These are phyloP conservation scores for Spea bombifrons DNA, from an alignment of 2,113 vertebrate species.

Conservation along the genomic window DNA sequence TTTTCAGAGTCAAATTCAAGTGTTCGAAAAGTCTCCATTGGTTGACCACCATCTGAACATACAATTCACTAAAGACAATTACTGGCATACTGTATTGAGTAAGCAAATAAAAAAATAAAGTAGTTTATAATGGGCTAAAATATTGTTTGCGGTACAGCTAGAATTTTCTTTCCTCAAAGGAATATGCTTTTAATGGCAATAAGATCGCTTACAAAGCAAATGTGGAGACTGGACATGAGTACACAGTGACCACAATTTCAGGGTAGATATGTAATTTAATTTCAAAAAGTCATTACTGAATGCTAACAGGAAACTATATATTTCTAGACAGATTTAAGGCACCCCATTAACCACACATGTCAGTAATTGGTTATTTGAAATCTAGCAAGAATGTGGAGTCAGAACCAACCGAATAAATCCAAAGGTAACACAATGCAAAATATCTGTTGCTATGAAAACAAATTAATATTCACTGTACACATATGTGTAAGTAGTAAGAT, in stretches of 20 bases:
- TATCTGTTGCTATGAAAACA: too few relatives aligned
- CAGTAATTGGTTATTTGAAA: too few relatives aligned
- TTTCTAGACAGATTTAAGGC: too few relatives aligned
- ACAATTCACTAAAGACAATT: background rate
- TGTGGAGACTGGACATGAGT: slow-evolving; percentile 60
- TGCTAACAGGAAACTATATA: too few relatives aligned
- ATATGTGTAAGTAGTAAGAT: too few relatives aligned
- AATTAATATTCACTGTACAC: too few relatives aligned
- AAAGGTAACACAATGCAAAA: too few relatives aligned
- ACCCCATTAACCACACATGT: too few relatives aligned
- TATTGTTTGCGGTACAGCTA: slow-evolving; percentile 51
- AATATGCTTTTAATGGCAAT: slow-evolving; percentile 50
- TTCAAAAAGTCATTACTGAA: too few relatives aligned
- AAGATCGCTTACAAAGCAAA: slow-evolving; percentile 66
- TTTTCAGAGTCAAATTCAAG: too few relatives aligned
- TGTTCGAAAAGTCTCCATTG: slow-evolving; percentile 6
- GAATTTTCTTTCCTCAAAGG: slow-evolving; percentile 52
- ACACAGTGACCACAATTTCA: slow-evolving; percentile 67
- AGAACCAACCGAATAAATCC: too few relatives aligned
- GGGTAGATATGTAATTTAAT: slow-evolving; percentile 15
- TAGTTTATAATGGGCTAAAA: slow-evolving; percentile 31
- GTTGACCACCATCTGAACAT: slow-evolving; percentile 8
- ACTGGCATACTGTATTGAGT: background rate
- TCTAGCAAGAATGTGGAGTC: too few relatives aligned
- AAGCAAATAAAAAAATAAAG: background rate